These are phyloP conservation scores for Leptoteleia sp. DNA, from an alignment of 1,140 invertebrate genomes.

Conservation along the genomic window DNA sequence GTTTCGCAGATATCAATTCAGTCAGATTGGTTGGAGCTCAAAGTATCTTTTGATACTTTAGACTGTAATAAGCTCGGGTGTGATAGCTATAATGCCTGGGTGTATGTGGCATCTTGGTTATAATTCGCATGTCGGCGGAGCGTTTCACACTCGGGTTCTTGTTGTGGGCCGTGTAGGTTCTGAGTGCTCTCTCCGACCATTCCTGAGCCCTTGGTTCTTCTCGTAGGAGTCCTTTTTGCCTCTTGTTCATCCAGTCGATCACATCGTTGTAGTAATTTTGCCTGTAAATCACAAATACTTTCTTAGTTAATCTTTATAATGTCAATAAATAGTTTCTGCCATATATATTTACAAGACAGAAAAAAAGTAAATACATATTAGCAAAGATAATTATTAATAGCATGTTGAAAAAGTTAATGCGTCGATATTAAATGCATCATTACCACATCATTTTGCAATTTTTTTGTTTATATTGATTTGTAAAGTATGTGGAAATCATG, in stretches of 20 bases:
- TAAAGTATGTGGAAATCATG: no score
- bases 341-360: no score
- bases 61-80: conserved; percentile 79
- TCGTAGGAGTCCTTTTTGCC: conserved; percentile 85
- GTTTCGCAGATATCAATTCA: conserved; percentile 21
- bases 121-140: conserved; percentile 75
- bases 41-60: conserved; percentile 79
- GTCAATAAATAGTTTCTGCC: no score
- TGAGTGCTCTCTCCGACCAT: conserved; percentile 89
- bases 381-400: no score
- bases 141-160: conserved; percentile 72
- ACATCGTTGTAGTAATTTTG: conserved; percentile 92
- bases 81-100: conserved; percentile 79
- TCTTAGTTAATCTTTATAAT: no score
- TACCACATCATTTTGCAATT: no score
- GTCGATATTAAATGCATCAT: no score
- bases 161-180: conserved; percentile 84
- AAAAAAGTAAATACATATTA: no score
- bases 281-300: conserved; percentile 68
- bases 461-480: no score
- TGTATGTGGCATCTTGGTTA: conserved; percentile 73
- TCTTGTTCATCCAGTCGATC: conserved; percentile 89
- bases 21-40: conserved; percentile 43
- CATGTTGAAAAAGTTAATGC: no score
- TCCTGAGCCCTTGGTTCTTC: conserved; percentile 89